Conservation (phyloP, 2,113 vertebrate species). For the Cepphus grylle region DNA sequence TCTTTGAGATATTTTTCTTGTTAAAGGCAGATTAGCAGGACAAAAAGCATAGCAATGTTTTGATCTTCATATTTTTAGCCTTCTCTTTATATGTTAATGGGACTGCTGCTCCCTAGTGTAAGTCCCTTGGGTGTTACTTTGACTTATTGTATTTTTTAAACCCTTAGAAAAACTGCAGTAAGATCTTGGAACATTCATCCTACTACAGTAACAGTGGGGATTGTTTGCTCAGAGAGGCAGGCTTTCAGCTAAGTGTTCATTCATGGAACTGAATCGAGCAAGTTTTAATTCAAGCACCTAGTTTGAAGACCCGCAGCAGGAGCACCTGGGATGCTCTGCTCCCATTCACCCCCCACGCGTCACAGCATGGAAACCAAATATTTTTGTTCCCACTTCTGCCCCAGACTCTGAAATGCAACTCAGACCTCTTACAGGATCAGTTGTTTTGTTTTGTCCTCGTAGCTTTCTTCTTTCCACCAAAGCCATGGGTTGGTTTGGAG, state of each 20-base stretch:
- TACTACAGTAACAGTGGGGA: not conserved
- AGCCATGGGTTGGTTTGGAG: not conserved
- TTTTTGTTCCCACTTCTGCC: not conserved
- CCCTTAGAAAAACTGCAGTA: not conserved
- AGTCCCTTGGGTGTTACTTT: not conserved
- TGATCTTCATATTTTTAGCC: conserved; percentile 1
- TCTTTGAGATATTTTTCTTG: not conserved
- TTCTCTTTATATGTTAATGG: not conserved
- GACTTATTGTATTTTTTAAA: not conserved
- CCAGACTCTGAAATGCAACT: not conserved
- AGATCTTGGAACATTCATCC: not conserved
- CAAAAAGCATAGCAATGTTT: not conserved
- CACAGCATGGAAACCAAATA: not conserved
- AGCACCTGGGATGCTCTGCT: not conserved
- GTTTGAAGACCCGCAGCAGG: not conserved
- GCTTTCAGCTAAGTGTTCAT: not conserved
- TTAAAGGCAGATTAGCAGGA: conserved; percentile 4
- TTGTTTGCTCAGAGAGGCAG: not conserved
- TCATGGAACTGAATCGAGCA: not conserved
- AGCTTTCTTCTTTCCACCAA: not conserved
- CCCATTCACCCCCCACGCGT: accelerated
- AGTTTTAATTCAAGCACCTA: not conserved
- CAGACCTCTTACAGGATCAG: not conserved
- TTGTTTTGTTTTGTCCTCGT: not conserved
- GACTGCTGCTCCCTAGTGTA: not conserved